Evolutionary conservation across 2,888 invertebrate genomes (phyloP), one percentile per base, ranked within the genome.

Genomic region (Drosophila atroscutellata): DNA sequence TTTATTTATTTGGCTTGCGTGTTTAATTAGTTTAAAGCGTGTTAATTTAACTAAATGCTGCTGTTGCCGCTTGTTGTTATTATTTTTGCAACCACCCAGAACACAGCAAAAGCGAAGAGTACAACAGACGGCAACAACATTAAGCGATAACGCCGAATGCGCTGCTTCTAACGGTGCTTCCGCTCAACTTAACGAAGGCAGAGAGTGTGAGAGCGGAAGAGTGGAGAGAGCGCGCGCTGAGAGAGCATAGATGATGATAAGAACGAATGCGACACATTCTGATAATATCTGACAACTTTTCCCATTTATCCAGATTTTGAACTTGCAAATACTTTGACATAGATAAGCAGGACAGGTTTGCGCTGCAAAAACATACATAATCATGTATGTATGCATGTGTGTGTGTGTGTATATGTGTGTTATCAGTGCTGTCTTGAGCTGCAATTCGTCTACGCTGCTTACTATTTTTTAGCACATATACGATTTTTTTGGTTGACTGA

Each of bases 1-100:
- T 66, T 28, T 42, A 50, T 56, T 55, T 28, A 39, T 55, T 58
- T 67, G 50, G 51, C 49, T 75, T 72, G 81, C 84, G 78, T 89
- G 83, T 74, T 86, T 86, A 86, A 86, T 86, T 86, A 81, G 72
- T 75, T 83, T 77, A 83, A 76, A 67, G 56, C 71, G 58, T 60
- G 75, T 69, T 78, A 78, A 78, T 84, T 67, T 74, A 70, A 52
- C 69, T 65, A 52, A 60, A 71, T 57, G 56, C 51, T 37, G 28
- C 37, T 18, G 28, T 49, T 18, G 24, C 4, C 34, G 56, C 45
- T 55, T 57, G 37, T 52, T 77, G 42, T 39, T 75, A 49, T 50
- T 63, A 2, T 50, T 58, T 65, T 62, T 73, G 57, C 79, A 68
- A 68, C 67, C 68, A 82, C 72, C 61, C 50, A 59, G 58, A 61